phyloP scores from a whole-genome alignment of 1,140 invertebrate species.

The Drosophila lowei region DNA sequence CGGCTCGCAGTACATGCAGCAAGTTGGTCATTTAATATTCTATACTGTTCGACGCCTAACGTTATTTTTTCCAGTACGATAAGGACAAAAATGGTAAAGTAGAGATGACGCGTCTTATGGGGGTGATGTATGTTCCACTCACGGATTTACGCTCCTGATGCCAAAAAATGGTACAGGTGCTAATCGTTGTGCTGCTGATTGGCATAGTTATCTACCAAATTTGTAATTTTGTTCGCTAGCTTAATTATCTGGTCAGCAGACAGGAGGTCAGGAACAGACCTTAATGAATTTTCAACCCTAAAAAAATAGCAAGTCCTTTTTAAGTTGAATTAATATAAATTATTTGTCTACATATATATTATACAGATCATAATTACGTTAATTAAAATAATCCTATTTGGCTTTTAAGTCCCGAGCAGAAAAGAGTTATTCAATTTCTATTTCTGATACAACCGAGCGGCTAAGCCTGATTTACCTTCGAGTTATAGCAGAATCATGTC shows the following conservation, averaged over 20 bases:
- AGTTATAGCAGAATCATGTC: no score
- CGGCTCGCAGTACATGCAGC: conserved; percentile 91
- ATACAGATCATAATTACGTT: no score
- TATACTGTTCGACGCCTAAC: no score
- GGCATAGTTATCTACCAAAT: conserved; percentile 36
- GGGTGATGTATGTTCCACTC: conserved; percentile 98
- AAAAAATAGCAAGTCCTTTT: no score
- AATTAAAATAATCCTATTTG: no score
- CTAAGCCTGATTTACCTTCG: no score
- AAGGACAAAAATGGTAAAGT: conserved; percentile 92
- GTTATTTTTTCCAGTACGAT: conserved; percentile 87
- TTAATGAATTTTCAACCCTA: not conserved
- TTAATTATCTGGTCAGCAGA: conserved; percentile 9
- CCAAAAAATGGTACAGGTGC: conserved; percentile 11
- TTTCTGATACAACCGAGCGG: no score
- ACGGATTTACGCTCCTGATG: conserved; percentile 87
- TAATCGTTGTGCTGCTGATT: conserved; percentile 43
- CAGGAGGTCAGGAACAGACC: not conserved
- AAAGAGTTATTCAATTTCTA: no score
- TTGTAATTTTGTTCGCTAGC: conserved; percentile 37
- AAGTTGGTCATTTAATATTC: conserved; percentile 79
- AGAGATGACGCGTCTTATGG: conserved; percentile 92
- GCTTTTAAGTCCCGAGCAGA: no score
- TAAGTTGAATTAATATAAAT: no score
- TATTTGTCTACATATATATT: no score